Evolutionary conservation across 2,888 invertebrate genomes (phyloP), one percentile per base, ranked within the genome.

Genomic region (Apodemia duryi): DNA sequence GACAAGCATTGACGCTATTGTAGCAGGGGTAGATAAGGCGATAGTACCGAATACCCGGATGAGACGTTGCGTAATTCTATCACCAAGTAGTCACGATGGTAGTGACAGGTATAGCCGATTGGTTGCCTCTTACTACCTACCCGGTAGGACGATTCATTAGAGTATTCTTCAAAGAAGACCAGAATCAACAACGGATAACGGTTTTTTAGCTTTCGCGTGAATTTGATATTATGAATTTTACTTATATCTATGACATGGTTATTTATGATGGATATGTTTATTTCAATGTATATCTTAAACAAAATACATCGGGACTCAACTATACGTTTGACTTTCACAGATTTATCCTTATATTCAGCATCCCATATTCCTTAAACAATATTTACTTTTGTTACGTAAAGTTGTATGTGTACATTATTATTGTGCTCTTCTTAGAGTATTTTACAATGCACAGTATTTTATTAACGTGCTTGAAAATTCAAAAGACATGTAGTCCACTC

Each of bases 371-470:
- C 51, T 51, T 21, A 21, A 51, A 51, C 51, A 51, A 51, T 51
- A 51, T 51, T 51, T 21, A 51, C 51, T 7, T 46, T 46, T n/a
- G 46, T 13, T 21, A 51, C 21, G n/a, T 51, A 21, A 7, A 43
- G 3, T 43, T 43, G 43, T 11, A 51, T 21, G 51, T 51, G 6
- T 51, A 21, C 51, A 7, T 21, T n/a, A 21, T 21, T 51, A 51
- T 51, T 51, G 51, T 21, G 51, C 21, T 6, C 21, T 21, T 51
- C 21, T 21, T 7, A 51, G 49, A n/a, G 5, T n/a, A 49, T 49
- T 49, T 49, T 49, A 49, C 49, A 49, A 49, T 49, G 49, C 6
- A 49, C n/a, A 49, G 49, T 49, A 49, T 49, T 49, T 49, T 49
- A n/a, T 49, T 49, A 49, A n/a, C n/a, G 6, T n/a, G 49, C n/a